Evolutionary conservation across 2,797 vertebrate genomes (phyloP), one percentile per base, ranked within the genome.

Genomic region (Cygnus olor): DNA sequence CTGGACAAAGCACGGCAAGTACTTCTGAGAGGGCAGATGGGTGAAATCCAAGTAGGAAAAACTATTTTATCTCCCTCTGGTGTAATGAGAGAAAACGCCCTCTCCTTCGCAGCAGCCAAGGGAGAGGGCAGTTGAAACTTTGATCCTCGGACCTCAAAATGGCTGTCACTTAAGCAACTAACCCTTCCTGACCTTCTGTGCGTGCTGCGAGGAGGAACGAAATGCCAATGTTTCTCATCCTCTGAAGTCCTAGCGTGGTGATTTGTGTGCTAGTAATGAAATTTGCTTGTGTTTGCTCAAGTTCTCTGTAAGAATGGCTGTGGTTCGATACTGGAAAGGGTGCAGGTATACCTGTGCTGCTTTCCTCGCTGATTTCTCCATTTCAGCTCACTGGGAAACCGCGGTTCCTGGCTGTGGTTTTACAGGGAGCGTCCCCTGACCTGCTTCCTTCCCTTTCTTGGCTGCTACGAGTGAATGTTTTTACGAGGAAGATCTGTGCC

Each of bases 221-320:
- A 3, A 15, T 66, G 64, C 57, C 47, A 78, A 3, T 16, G 49
- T 30, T 19, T 88, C 73, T 71, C 14, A 44, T 27, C 53, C 53
- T 4, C 70, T 92, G 24, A 25, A 58, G 18, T 58, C 36, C 30
- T 22, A 21, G 22, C 8, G 6, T 17, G 28, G 56, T 60, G 17
- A 15, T 61, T 14, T 14, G 36, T 30, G 7, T 63, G 40, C 30
- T 12, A 66, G 57, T 28, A 32, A 58, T 2, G 9, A 24, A 51
- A 85, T 30, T 14, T 1, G 16, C 30, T 84, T 0, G 0, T 7
- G 25, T 51, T 77, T 1, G 3, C 9, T 3, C 1, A 22, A 36
- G 9, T 54, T 82, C n/a, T 40, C 27, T 15, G 22, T 38, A 15
- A 76, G 36, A 49, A 4, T 11, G 54, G 40, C 73, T 34, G 5